Base-by-base conservation (phyloP, 1,140 invertebrate species). In the Augochlora pura region DNA sequence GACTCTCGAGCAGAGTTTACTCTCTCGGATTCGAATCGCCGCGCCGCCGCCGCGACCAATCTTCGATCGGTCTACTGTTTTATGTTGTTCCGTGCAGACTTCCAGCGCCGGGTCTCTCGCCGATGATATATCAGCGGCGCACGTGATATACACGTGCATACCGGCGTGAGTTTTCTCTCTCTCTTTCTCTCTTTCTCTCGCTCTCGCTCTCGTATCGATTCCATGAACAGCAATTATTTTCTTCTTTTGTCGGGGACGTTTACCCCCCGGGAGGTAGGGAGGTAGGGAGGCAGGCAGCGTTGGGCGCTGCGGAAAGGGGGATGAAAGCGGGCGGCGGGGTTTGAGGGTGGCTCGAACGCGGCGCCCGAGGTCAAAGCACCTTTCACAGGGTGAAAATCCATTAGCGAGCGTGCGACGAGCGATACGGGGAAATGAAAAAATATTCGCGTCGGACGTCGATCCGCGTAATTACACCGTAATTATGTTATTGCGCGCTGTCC, bases 231-330 rank as follows among this genome's bases (percentile, higher is more conserved):
- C 76, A 78, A 80, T 80, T 80, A 74, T 74, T 80, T 80, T 67
- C 62, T 80, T 54, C 62, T 80, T 80, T 80, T 75, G 71, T 80
- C 64, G 77, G 42, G 77, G 52, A 79, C 77, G 70, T 80, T 78
- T 78, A 78, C 67, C 67, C 67, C 62, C 8, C 5, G 14, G 49
- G 21, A 25, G 16, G n/a, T n/a, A n/a, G n/a, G n/a, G n/a, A n/a
- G n/a, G n/a, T n/a, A n/a, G n/a, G n/a, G n/a, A n/a, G n/a, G n/a
- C n/a, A n/a, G n/a, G n/a, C 42, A 42, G 27, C 42, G 64, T 42
- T 39, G 62, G 62, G 32, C 9, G 46, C n/a, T 46, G 18, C 49
- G 42, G 27, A 16, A 54, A 49, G 38, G 14, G 77, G 52, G 54
- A 39, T 67, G 71, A 10, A 23, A n/a, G 54, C 10, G 8, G 62